Base-by-base conservation (phyloP, 2,888 invertebrate species). In the Plebejus anna region DNA sequence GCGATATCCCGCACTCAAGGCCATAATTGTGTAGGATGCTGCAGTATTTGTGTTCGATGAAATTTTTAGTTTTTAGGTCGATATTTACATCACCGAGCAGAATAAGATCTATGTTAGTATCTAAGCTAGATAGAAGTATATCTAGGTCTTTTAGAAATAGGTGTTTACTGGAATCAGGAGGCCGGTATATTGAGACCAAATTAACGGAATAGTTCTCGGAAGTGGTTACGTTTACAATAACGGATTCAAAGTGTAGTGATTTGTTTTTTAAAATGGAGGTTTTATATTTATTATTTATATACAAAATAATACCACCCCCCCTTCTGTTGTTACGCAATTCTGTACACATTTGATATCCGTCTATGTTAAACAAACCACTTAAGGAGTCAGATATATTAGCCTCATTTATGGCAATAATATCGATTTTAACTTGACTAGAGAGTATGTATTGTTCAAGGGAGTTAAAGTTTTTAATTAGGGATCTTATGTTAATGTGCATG, bases 321-420 rank as follows among this genome's bases (percentile, higher is more conserved):
- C 77, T 79, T 76, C 59, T 78, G 4, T 78, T 75, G 9, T 5
- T 38, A 1, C 81, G 80, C 51, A 82, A 66, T 70, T 79, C 70
- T 76, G 79, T 73, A 76, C 79, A 76, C 81, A 82, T 80, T 42
- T 77, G 79, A 79, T 82, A 82, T 13, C 80, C 81, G 9, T 76
- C 61, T 76, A 82, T 78, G 61, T 80, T 79, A 77, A 77, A 81
- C 13, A 82, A 73, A 3, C 78, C 16, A n/a, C 75, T 51, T 59
- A 80, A 70, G 76, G 75, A 76, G 42, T 80, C 77, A 0, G 80
- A 80, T 22, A 81, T 79, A 55, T 78, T 78, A 47, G 70, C 79
- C 75, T 81, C 82, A 2, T 79, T 81, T 16, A 80, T 16, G 1
- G 79, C 66, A 73, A 80, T 79, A 2, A 80, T 32, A 75, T 81